Evolutionary conservation across 2,113 vertebrate genomes (phyloP).

Genomic region (Loxodonta africana): DNA sequence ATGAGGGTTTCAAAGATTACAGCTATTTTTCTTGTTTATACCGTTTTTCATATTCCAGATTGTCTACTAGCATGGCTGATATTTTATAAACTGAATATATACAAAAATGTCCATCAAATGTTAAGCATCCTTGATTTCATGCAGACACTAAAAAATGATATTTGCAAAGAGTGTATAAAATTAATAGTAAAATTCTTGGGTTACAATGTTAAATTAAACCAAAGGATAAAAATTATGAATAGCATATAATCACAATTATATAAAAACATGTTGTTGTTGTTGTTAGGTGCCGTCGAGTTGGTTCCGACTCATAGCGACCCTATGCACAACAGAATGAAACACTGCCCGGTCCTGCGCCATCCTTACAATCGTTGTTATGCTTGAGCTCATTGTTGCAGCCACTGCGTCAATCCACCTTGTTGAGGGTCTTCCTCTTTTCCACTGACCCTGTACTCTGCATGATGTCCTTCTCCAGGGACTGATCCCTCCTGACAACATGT

Average conservation of each 20-base stretch:
- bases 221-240: conserved; percentile 49
- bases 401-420: too few species aligned
- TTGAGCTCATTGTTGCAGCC: too few species aligned
- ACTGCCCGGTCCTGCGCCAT: too few species aligned
- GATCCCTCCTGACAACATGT: too few species aligned
- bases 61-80: conserved; percentile 11
- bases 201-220: conserved; percentile 58
- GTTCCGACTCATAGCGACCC: too few species aligned
- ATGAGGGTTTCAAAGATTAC: conserved; percentile 6
- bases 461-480: too few species aligned
- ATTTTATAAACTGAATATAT: conserved; percentile 53
- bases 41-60: neutral
- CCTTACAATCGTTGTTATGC: too few species aligned
- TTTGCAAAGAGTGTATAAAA: conserved; percentile 30
- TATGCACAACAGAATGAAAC: too few species aligned
- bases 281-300: too few species aligned
- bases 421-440: too few species aligned
- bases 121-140: conserved; percentile 17
- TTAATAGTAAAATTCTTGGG: conserved; percentile 42
- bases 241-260: conserved; percentile 45
- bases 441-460: too few species aligned
- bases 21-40: conserved; percentile 12
- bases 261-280: conserved; percentile 59
- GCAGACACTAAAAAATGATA: conserved; percentile 6
- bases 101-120: neutral